These are phyloP conservation scores for Siderastrea radians DNA, from an alignment of 92 coral and sea anemone species.

Conservation along the genomic window DNA sequence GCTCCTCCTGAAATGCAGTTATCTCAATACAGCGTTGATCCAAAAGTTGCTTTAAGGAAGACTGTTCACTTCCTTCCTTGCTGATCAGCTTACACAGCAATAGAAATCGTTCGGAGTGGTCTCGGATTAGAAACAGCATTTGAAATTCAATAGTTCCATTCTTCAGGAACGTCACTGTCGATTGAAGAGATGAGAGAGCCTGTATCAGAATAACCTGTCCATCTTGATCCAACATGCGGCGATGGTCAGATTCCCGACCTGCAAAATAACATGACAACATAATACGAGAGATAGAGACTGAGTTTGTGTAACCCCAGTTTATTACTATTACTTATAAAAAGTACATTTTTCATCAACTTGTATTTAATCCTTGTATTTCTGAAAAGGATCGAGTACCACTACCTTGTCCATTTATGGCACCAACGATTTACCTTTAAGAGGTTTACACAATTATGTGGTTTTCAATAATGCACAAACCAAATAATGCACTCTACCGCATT, in stretches of 20 bases:
- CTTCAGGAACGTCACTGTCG: constrained; percentile 39
- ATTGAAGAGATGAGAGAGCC: constrained; percentile 67
- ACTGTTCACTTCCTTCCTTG: neutral
- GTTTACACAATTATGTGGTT: too few species aligned
- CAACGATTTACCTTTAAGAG: too few species aligned
- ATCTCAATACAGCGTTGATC: constrained; percentile 38
- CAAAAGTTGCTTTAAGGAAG: neutral
- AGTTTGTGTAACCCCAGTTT: too few species aligned
- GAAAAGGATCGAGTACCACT: too few species aligned
- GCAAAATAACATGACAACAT: neutral
- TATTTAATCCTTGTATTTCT: too few species aligned
- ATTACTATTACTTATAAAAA: too few species aligned
- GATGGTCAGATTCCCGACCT: constrained; percentile 39
- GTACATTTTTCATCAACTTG: too few species aligned
- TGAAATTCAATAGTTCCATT: constrained; percentile 39
- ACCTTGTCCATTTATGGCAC: too few species aligned
- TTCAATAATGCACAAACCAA: too few species aligned
- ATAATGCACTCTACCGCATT: too few species aligned
- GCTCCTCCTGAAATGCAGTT: constrained; percentile 60
- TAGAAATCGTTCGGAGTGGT: constrained; percentile 44
- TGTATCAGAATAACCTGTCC: constrained; percentile 54
- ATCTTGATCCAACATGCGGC: constrained; percentile 30
- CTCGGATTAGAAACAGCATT: constrained; percentile 40
- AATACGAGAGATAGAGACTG: too few species aligned
- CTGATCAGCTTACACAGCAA: constrained; percentile 24